Conservation (phyloP, 2,113 vertebrate genomes). For the Daphoenositta chrysoptera region DNA sequence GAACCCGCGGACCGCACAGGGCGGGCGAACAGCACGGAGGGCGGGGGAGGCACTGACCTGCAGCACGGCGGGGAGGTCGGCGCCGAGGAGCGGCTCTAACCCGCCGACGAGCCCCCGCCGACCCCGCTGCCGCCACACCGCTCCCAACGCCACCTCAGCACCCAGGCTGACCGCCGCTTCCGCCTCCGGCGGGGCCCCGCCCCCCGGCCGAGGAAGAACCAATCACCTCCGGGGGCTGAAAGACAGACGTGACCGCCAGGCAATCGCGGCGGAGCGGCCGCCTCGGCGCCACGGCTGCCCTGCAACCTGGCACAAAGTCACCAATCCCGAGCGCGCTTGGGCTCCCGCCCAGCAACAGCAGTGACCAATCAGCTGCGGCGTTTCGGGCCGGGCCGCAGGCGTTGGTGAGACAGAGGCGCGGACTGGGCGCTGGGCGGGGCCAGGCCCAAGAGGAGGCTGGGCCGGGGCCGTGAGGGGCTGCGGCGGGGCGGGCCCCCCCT, state of each 20-base stretch:
- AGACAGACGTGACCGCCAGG: rapidly evolving
- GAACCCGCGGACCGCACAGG: no score
- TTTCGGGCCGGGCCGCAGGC: rapidly evolving
- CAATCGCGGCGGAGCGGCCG: background rate
- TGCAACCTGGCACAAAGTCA: background rate
- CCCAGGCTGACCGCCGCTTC: background rate
- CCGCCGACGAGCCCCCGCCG: rapidly evolving
- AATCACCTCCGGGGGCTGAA: rapidly evolving
- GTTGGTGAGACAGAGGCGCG: no score
- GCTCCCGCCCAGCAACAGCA: background rate
- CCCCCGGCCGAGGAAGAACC: rapidly evolving
- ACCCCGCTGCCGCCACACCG: background rate
- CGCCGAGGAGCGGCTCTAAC: background rate
- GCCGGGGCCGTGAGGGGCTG: no score
- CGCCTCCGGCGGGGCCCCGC: background rate
- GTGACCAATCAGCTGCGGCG: background rate
- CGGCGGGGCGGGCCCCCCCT: no score
- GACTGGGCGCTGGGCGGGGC: background rate
- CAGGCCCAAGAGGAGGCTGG: rapidly evolving
- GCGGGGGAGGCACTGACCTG: background rate
- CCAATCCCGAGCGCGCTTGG: background rate
- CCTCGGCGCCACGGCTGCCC: background rate
- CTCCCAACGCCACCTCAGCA: constrained; percentile 52
- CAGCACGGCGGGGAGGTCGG: no score
- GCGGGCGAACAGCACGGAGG: rapidly evolving